phyloP scores from a whole-genome alignment of 2,888 invertebrate genomes.

The Melinaea marsaeus region DNA sequence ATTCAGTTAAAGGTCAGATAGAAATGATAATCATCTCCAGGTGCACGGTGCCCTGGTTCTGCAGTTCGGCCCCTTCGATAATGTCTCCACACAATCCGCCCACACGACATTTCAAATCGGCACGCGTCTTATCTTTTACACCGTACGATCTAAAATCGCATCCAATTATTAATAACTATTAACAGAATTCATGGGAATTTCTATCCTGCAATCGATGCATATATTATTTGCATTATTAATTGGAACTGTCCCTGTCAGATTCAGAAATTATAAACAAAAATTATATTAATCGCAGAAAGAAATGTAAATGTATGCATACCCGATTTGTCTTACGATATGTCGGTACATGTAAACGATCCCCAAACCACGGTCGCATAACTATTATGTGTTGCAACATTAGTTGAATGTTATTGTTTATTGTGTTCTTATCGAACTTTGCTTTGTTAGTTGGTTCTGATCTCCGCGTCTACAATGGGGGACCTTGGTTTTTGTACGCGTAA shows the following conservation, averaged over 20 bases:
- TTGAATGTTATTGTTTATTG: constrained; percentile 75
- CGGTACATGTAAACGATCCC: constrained; percentile 37
- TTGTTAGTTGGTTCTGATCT: constrained; percentile 56
- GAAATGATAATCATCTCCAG: constrained; percentile 25
- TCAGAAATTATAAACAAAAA: too few relatives aligned
- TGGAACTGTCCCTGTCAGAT: too few relatives aligned
- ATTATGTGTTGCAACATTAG: constrained; percentile 57
- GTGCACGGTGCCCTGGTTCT: constrained; percentile 36
- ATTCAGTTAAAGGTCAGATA: too few relatives aligned
- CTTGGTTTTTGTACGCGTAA: constrained; percentile 65
- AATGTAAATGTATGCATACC: neutral
- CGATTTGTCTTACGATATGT: neutral
- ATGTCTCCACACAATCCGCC: constrained; percentile 43
- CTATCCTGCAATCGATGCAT: too few relatives aligned
- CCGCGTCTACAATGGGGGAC: constrained; percentile 55
- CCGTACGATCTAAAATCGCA: constrained; percentile 15
- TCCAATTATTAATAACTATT: too few relatives aligned
- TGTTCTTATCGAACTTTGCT: constrained; percentile 71
- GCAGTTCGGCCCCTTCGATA: constrained; percentile 43
- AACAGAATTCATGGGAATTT: too few relatives aligned
- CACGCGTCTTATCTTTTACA: constrained; percentile 32
- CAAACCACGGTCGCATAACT: constrained; percentile 56
- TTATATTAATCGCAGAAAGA: too few relatives aligned
- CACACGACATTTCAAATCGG: constrained; percentile 40
- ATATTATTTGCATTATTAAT: too few relatives aligned